phyloP scores from a whole-genome alignment of 2,888 invertebrate species.

The Ichneumoninae sp. region DNA sequence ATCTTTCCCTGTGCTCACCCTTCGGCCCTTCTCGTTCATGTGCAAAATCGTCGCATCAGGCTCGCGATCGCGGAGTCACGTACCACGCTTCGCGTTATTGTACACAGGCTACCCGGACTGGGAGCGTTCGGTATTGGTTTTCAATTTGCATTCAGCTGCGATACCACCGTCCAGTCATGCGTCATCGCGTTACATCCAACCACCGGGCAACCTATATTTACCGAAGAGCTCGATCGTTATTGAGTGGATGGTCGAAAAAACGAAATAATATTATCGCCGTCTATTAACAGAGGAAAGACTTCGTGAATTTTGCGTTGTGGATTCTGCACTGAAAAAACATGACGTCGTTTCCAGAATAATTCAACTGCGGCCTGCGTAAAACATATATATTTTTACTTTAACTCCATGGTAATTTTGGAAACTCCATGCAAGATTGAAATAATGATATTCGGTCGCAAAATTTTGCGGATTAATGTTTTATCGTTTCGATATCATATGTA shows the following conservation, averaged over 20 bases:
- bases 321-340: neutral
- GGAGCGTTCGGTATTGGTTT: constrained; percentile 75
- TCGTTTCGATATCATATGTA: no score
- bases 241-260: neutral
- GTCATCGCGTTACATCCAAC: constrained; percentile 72
- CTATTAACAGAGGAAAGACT: neutral
- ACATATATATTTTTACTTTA: no score
- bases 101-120: constrained; percentile 9
- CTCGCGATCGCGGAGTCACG: constrained; percentile 27
- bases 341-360: neutral
- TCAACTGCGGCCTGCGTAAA: no score
- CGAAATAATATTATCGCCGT: neutral
- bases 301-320: neutral
- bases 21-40: constrained; percentile 2
- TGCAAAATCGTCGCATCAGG: constrained; percentile 18
- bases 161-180: constrained; percentile 70
- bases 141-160: constrained; percentile 78
- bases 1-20: neutral
- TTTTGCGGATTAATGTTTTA: no score
- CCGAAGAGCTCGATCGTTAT: constrained; percentile 5
- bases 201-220: constrained; percentile 13
- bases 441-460: no score
- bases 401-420: no score
- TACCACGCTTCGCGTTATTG: neutral
- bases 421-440: no score